Percentiles rank a stretch among this genome's conserved stretches.
Evolutionary conservation across 2,113 vertebrate species (phyloP).

Genomic region (Tylochromis polylepis): DNA sequence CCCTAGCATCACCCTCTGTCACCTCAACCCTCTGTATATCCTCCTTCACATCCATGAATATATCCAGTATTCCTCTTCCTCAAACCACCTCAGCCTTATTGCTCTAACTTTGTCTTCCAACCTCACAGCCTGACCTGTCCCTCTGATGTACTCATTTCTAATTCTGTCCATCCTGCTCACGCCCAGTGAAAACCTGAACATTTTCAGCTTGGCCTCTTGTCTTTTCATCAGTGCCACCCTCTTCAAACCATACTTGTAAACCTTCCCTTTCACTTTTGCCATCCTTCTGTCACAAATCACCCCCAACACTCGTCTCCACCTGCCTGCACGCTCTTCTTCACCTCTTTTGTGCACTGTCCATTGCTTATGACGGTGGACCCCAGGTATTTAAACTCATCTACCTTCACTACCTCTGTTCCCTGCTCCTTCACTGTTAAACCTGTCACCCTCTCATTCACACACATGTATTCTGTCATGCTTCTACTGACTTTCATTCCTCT

Average conservation of each 20-base stretch:
- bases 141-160: neutral
- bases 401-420: neutral
- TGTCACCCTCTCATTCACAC: neutral
- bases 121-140: neutral
- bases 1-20: accelerated
- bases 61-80: accelerated
- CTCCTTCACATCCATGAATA: neutral
- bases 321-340: neutral
- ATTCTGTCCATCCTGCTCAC: neutral
- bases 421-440: neutral
- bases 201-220: neutral
- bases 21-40: neutral
- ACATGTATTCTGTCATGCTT: neutral
- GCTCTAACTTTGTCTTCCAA: neutral
- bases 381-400: neutral
- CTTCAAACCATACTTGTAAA: neutral
- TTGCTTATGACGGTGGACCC: too few relatives aligned
- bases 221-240: neutral
- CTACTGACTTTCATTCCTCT: neutral
- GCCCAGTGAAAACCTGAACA: neutral
- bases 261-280: neutral
- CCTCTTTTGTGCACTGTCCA: neutral
- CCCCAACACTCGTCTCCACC: neutral
- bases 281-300: neutral
- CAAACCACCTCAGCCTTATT: neutral